phyloP scores from a whole-genome alignment of 1,140 invertebrate genomes.

The Charaxes varanes region DNA sequence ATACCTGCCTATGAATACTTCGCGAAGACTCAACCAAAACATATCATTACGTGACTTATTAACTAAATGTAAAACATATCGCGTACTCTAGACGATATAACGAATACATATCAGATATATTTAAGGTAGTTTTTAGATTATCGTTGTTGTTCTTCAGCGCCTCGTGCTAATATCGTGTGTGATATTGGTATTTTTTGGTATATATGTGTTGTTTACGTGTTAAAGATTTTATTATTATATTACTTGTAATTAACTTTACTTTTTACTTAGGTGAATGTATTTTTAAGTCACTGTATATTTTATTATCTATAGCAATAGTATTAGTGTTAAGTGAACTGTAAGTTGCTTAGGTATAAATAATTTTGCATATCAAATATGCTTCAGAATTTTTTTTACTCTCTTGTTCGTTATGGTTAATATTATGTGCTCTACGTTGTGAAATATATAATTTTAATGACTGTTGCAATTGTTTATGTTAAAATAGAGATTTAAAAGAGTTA shows the following conservation, averaged over 20 bases:
- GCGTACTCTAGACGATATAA: constrained; percentile 31
- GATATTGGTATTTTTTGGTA: background rate
- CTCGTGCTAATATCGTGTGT: constrained; percentile 27
- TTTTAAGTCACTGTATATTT: too few relatives aligned
- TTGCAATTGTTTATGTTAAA: too few relatives aligned
- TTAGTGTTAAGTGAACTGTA: too few relatives aligned
- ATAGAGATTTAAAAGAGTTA: too few relatives aligned
- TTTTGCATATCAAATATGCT: too few relatives aligned
- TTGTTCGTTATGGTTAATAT: too few relatives aligned
- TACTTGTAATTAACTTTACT: background rate
- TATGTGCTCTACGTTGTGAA: too few relatives aligned
- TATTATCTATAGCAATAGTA: too few relatives aligned
- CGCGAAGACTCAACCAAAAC: constrained; percentile 35
- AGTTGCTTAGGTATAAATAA: too few relatives aligned
- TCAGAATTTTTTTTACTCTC: too few relatives aligned
- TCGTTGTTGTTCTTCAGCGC: constrained; percentile 61
- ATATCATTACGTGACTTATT: constrained; percentile 46
- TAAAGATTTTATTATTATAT: background rate
- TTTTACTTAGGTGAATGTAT: too few relatives aligned
- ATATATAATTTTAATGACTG: too few relatives aligned
- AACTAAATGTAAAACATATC: constrained; percentile 30
- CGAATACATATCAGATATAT: constrained; percentile 51
- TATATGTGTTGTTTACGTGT: background rate
- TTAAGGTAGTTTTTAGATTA: constrained; percentile 54
- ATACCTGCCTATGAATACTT: constrained; percentile 32